These are phyloP conservation scores for Archocentrus centrarchus DNA, from an alignment of 2,113 vertebrate species.

Conservation along the genomic window DNA sequence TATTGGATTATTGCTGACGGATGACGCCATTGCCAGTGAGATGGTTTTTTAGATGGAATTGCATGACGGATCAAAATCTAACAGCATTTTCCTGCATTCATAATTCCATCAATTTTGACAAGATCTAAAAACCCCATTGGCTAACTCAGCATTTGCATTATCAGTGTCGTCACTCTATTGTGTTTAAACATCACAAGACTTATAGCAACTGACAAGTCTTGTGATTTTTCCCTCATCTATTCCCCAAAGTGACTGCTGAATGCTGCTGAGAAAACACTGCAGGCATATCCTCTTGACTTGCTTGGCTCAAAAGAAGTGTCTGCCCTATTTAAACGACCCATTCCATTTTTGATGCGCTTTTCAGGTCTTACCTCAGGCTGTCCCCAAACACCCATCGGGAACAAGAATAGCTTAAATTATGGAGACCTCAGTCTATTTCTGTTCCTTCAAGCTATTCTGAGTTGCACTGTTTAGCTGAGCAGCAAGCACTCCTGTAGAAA, in stretches of 20 bases:
- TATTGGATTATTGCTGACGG: background rate
- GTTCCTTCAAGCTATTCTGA: constrained; percentile 38
- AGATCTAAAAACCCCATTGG: background rate
- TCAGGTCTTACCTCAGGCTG: constrained; percentile 58
- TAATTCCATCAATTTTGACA: background rate
- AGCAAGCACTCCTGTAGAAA: background rate
- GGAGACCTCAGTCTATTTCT: constrained; percentile 50
- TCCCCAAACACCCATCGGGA: constrained; percentile 54
- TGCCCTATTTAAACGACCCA: constrained; percentile 53
- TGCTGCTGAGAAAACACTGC: constrained; percentile 9
- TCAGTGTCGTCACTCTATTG: background rate
- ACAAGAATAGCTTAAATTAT: constrained; percentile 42
- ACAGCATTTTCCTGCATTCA: background rate
- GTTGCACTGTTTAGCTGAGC: constrained; percentile 27
- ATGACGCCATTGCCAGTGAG: background rate
- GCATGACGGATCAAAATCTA: background rate
- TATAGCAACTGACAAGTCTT: too few species aligned
- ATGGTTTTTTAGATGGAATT: background rate
- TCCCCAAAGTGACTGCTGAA: background rate
- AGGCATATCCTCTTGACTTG: constrained; percentile 1
- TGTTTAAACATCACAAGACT: background rate
- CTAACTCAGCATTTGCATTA: background rate
- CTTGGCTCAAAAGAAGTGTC: constrained; percentile 3
- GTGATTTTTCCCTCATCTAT: background rate
- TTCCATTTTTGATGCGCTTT: constrained; percentile 48